A percentile compares a stretch with the other conserved stretches of the same genome.
Conservation (phyloP, 2,113 vertebrate species). For the Gnathonemus longibarbis region DNA sequence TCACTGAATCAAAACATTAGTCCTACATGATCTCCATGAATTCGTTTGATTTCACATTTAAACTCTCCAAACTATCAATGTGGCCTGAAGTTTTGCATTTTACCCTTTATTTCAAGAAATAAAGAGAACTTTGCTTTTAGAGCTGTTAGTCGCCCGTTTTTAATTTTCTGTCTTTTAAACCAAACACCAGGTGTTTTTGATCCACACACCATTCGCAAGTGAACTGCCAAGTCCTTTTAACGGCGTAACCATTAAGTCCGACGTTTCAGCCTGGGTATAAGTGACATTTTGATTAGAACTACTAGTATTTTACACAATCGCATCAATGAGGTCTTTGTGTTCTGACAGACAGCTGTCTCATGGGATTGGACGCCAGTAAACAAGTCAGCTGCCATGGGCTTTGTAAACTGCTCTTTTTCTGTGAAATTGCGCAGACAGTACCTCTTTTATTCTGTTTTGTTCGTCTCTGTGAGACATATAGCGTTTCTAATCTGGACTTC, state of each 20-base stretch:
- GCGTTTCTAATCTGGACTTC: slow-evolving; percentile 5
- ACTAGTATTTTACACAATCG: slow-evolving; percentile 14
- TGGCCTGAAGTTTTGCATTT: background rate
- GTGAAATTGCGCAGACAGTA: slow-evolving; percentile 7
- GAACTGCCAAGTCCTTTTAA: background rate
- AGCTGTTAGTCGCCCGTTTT: background rate
- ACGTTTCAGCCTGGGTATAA: background rate
- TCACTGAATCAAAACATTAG: background rate
- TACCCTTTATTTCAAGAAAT: background rate
- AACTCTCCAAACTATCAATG: background rate
- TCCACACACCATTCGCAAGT: background rate
- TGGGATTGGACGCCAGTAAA: background rate
- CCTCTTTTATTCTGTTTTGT: background rate
- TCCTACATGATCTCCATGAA: background rate
- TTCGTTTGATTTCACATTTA: background rate
- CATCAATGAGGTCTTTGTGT: slow-evolving; percentile 7
- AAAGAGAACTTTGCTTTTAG: background rate
- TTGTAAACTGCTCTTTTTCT: background rate
- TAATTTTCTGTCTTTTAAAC: background rate
- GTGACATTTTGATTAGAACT: slow-evolving; percentile 16
- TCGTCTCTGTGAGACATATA: slow-evolving; percentile 3
- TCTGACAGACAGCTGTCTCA: slow-evolving; percentile 15
- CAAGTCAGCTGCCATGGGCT: slow-evolving; percentile 9
- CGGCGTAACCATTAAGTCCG: background rate
- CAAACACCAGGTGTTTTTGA: background rate